Percentiles rank a stretch among this genome's conserved stretches.
phyloP scores from a whole-genome alignment of 1,140 invertebrate species.

The Drosophila kanapiae region DNA sequence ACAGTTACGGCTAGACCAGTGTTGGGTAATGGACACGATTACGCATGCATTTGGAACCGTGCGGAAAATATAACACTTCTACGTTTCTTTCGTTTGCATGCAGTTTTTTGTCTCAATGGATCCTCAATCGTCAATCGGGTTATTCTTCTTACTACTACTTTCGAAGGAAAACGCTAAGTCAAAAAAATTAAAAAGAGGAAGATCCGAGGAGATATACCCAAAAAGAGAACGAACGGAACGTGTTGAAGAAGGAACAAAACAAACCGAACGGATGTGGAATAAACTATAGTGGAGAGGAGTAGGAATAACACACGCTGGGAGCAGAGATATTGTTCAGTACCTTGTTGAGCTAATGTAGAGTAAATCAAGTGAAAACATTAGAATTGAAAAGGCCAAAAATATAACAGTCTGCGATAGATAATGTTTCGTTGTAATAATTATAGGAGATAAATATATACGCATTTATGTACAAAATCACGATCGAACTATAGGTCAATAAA shows the following conservation, averaged over 20 bases:
- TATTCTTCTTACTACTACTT: conserved; percentile 5
- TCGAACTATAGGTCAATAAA: conserved; percentile 38
- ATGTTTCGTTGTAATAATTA: conserved; percentile 66
- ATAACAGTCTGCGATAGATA: conserved; percentile 83
- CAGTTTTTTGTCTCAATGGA: conserved; percentile 2
- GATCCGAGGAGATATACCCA: conserved; percentile 48
- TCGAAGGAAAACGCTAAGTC: conserved; percentile 7
- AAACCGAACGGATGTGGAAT: conserved; percentile 62
- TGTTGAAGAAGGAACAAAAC: conserved; percentile 53
- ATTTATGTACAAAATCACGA: conserved; percentile 49
- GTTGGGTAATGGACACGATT: conserved; percentile 38
- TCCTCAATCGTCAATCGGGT: conserved; percentile 24
- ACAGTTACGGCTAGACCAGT: conserved; percentile 27
- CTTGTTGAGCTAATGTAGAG: conserved; percentile 85
- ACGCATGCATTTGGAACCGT: conserved; percentile 47
- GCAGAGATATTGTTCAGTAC: conserved; percentile 70
- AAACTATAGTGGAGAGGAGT: conserved; percentile 56
- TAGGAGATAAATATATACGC: conserved; percentile 44
- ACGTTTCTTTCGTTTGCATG: conserved; percentile 26
- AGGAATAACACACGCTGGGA: conserved; percentile 62
- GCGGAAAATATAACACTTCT: conserved; percentile 22
- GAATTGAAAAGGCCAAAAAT: conserved; percentile 86
- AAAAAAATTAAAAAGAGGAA: conserved; percentile 21
- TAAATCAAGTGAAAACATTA: conserved; percentile 86
- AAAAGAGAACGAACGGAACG: conserved; percentile 60